phyloP scores from a whole-genome alignment of 2,888 invertebrate species.

The Congeria kusceri region DNA sequence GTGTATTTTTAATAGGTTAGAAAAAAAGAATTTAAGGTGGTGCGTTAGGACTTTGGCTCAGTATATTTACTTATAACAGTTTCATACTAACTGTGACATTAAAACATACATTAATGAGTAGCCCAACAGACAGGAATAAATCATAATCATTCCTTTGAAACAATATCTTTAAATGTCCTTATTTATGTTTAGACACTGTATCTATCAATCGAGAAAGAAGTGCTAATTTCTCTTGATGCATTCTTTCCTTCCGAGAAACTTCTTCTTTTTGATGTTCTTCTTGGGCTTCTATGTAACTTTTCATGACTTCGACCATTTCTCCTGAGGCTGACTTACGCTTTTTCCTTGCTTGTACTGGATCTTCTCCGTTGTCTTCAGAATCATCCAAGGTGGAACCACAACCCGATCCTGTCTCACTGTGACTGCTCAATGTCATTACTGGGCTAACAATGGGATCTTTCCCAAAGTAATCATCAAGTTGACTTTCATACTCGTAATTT shows the following conservation, averaged over 20 bases:
- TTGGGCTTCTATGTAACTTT: conserved; percentile 21
- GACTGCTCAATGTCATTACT: conserved; percentile 28
- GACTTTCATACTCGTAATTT: conserved; percentile 23
- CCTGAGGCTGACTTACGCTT: conserved; percentile 21
- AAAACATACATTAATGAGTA: too few relatives aligned
- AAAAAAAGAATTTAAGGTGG: too few relatives aligned
- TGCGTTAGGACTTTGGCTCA: too few relatives aligned
- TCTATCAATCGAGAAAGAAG: too few relatives aligned
- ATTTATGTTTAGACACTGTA: too few relatives aligned
- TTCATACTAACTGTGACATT: too few relatives aligned
- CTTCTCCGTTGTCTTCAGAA: conserved; percentile 23
- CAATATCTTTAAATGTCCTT: too few relatives aligned
- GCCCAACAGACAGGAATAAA: too few relatives aligned
- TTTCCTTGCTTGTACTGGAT: conserved; percentile 18
- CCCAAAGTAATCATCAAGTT: conserved; percentile 16
- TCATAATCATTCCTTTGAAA: too few relatives aligned
- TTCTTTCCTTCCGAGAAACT: conserved; percentile 13
- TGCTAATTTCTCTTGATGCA: too few relatives aligned
- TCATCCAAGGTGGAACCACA: conserved; percentile 17
- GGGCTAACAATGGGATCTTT: conserved; percentile 11
- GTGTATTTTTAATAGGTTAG: too few relatives aligned
- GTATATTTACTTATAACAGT: too few relatives aligned
- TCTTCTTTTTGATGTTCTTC: conserved; percentile 20
- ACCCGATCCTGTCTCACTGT: conserved; percentile 8
- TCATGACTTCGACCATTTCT: conserved; percentile 18